Evolutionary conservation across 2,113 vertebrate genomes (phyloP).

Genomic region (Paramormyrops kingsleyae): DNA sequence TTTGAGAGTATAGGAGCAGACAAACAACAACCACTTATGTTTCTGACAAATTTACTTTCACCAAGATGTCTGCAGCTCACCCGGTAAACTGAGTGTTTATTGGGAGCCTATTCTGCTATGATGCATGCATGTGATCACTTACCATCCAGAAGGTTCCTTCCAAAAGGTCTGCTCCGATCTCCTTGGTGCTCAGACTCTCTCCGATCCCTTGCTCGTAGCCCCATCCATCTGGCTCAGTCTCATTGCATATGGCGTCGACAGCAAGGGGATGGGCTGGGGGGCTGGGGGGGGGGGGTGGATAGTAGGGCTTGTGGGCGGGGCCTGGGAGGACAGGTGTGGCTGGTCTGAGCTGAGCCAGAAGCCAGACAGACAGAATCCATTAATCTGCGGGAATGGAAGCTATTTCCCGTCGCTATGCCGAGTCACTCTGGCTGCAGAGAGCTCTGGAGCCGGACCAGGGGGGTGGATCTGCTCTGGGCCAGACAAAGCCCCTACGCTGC

Average conservation of each 20-base stretch:
- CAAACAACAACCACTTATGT: not conserved
- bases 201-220: not conserved
- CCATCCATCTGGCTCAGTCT: constrained; percentile 19
- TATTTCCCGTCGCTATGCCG: not conserved
- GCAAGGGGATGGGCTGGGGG: not conserved
- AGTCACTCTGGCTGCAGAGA: not conserved
- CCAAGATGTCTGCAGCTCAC: not conserved
- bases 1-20: not conserved
- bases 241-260: not conserved
- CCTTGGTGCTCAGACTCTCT: not conserved
- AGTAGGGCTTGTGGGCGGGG: not conserved
- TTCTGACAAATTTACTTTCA: not conserved
- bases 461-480: not conserved
- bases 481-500: not conserved
- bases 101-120: not conserved
- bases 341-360: not conserved
- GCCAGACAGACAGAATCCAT: not conserved
- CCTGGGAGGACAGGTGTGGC: too few relatives aligned
- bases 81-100: not conserved
- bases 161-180: too few relatives aligned
- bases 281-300: not conserved
- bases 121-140: not conserved
- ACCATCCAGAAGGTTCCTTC: not conserved
- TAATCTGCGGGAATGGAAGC: not conserved
- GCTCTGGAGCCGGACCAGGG: not conserved